Evolutionary conservation across 2,113 vertebrate genomes (phyloP), one percentile per base, ranked within the genome.

Genomic region (Canis aureus): DNA sequence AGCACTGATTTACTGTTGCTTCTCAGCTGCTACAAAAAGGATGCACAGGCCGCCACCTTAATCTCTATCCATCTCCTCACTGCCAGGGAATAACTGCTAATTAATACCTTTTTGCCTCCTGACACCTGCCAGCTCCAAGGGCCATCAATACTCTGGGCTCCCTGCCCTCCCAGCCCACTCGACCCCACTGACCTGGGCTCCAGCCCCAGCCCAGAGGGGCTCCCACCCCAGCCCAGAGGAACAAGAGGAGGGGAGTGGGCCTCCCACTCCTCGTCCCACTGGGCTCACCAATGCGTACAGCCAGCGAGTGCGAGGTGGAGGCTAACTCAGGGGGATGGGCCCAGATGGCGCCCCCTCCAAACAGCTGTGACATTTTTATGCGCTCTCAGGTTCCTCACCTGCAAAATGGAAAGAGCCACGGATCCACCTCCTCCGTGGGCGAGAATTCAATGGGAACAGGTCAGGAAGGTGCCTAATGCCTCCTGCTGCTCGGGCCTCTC

Each of bases 1-100:
- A 98, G 96, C 9, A 0, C 98, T 98, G 98, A 99, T 98, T 98
- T 98, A 98, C 98, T 0, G 1, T 57, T 62, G 32, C 98, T 96
- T 82, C 74, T 74, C 95, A 0, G 4, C 94, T 76, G 94, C 92
- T 94, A 95, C 9, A 0, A 89, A 98, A 95, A 93, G 91, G 98
- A 98, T 89, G 96, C 20, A 0, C 10, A 0, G n/a, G 96, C 94
- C 15, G 25, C 92, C 97, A 97, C 98, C 98, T 98, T 98, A 93
- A 98, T 98, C 99, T 98, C 98, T 62, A 97, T 97, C 98, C 98
- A 89, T 98, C 98, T 98, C 98, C 0, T 0, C 82, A 2, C 96
- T 13, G 0, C 81, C 29, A 59, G 97, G 97, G 94, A 98, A 96
- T 97, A 93, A 92, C 97, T 67, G 97, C 98, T 98, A 98, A 99